Evolutionary conservation across 2,113 vertebrate genomes (phyloP).

Genomic region (Crotalus horridus): DNA sequence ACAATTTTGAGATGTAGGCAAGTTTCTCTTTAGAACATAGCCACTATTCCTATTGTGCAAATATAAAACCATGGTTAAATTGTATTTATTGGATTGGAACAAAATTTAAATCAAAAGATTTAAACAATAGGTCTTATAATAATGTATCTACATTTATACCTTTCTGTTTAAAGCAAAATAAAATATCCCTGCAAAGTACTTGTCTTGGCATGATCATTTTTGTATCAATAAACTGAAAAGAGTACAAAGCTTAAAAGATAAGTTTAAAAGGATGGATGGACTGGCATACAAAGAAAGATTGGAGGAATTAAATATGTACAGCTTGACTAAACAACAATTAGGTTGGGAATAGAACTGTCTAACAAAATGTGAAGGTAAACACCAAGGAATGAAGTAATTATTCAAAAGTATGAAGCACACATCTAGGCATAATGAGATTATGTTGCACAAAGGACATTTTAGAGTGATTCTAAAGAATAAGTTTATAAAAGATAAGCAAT

Average conservation of each 20-base stretch:
- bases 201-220: constrained; percentile 21
- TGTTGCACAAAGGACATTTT: constrained; percentile 42
- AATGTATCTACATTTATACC: not conserved
- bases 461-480: constrained; percentile 45
- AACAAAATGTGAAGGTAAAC: constrained; percentile 59
- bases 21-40: not conserved
- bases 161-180: not conserved
- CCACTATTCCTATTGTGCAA: not conserved
- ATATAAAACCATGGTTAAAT: not conserved
- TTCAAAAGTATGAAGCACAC: constrained; percentile 58
- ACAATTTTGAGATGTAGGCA: not conserved
- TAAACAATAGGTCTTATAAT: not conserved
- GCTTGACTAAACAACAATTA: constrained; percentile 66
- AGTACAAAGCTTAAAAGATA: not conserved
- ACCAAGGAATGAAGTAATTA: constrained; percentile 65
- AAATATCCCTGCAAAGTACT: not conserved
- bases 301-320: constrained; percentile 61
- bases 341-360: constrained; percentile 51
- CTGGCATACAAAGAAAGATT: constrained; percentile 42
- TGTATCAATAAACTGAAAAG: constrained; percentile 26
- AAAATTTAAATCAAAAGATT: not conserved
- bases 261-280: constrained; percentile 27
- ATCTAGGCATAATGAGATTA: constrained; percentile 58
- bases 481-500: constrained; percentile 36
- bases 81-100: not conserved